These are phyloP conservation scores for Pseudomyrmex sp. DNA, from an alignment of 1,140 invertebrate species.

Conservation along the genomic window DNA sequence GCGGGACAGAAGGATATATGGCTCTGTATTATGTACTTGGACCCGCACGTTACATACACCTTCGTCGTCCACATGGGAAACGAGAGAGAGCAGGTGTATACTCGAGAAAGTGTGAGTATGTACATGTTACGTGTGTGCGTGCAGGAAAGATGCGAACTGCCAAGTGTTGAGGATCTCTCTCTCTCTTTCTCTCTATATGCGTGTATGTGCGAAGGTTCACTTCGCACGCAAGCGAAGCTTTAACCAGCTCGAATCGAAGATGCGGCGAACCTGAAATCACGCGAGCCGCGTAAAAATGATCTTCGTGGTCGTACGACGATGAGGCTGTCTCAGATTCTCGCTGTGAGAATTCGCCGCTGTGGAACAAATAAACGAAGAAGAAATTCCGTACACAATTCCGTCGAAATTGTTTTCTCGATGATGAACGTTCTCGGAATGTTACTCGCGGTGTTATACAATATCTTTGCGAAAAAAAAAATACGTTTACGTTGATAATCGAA, in stretches of 20 bases:
- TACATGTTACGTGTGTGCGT: slow-evolving; percentile 37
- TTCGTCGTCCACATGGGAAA: slow-evolving; percentile 54
- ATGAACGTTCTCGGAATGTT: slow-evolving; percentile 8
- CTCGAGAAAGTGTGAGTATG: slow-evolving; percentile 49
- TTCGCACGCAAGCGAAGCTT: slow-evolving; percentile 74
- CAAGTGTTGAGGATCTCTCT: slow-evolving; percentile 22
- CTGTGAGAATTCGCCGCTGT: not conserved
- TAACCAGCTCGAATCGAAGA: slow-evolving; percentile 77
- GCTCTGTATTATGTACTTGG: slow-evolving; percentile 72
- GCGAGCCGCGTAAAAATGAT: slow-evolving; percentile 70
- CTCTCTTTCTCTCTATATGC: not conserved
- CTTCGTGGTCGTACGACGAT: slow-evolving; percentile 14
- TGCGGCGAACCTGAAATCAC: slow-evolving; percentile 66
- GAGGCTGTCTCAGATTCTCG: not conserved
- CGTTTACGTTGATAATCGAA: not conserved
- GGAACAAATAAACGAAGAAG: slow-evolving; percentile 5
- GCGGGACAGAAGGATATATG: slow-evolving; percentile 75
- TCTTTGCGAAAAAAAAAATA: not conserved
- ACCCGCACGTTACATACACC: slow-evolving; percentile 64
- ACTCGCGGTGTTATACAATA: slow-evolving; percentile 17
- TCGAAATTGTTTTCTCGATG: not conserved
- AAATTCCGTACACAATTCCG: slow-evolving; percentile 14
- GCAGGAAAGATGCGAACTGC: slow-evolving; percentile 17
- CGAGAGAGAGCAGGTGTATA: slow-evolving; percentile 34
- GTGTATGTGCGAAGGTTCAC: slow-evolving; percentile 52